Base-by-base conservation (phyloP, 1,140 invertebrate genomes). In the Cephus cinctus region DNA sequence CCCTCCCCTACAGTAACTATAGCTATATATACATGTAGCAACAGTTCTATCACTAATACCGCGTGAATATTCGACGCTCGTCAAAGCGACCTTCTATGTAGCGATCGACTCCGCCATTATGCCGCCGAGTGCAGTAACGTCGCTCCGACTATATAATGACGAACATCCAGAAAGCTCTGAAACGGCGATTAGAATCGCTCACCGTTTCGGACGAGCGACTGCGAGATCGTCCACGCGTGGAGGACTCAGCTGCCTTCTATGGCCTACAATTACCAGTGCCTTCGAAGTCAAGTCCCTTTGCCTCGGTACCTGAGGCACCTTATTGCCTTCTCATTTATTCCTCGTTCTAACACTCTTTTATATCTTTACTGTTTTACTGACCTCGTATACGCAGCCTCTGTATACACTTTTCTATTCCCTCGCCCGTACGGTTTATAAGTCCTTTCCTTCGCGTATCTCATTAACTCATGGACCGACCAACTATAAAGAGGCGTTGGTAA, bases 121-220 rank as follows among this genome's bases (percentile, higher is more conserved):
- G n/a, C n/a, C n/a, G n/a, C n/a, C n/a, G n/a, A n/a, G n/a, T n/a
- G n/a, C n/a, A n/a, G n/a, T n/a, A n/a, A n/a, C n/a, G n/a, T n/a
- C n/a, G n/a, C n/a, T n/a, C n/a, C n/a, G n/a, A n/a, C n/a, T n/a
- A n/a, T n/a, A n/a, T n/a, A n/a, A n/a, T n/a, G n/a, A 27, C 25
- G 25, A 27, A n/a, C 25, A n/a, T 6, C 25, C 25, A 27, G 25
- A 27, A 27, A 6, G 34, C 25, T 47, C 57, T 57, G 63, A 53
- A 59, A 61, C 55, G 56, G 56, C 63, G 66, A 69, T 69, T 69
- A 67, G 58, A 62, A 67, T 72, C 65, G 61, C 61, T 65, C 52
- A 56, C 49, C 56, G 65, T 69, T 67, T 69, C 62, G 61, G 58
- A 70, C 63, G 54, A 64, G 61, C 56, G 57, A 61, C 47, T 48